Conservation (phyloP, 2,113 vertebrate genomes). For the Orcinus orca region DNA sequence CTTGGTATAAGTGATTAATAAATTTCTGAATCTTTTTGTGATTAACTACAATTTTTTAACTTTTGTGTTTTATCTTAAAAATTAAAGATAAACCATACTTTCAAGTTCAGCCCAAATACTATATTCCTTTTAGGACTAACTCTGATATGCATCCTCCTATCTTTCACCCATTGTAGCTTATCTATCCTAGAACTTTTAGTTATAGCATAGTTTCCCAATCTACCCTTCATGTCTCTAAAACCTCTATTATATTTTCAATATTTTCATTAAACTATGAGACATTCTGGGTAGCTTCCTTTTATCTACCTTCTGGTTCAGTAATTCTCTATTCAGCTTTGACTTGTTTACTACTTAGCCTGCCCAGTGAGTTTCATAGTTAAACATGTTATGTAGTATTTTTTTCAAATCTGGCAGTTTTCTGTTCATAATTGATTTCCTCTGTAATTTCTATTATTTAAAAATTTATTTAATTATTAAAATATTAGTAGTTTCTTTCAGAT, state of each 20-base stretch:
- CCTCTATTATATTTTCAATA: background rate
- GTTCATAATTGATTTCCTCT: background rate
- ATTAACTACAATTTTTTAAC: background rate
- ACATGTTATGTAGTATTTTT: background rate
- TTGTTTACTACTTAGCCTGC: background rate
- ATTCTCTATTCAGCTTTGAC: background rate
- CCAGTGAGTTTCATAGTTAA: background rate
- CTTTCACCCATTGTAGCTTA: background rate
- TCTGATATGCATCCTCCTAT: background rate
- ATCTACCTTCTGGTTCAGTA: background rate
- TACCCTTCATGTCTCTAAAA: background rate
- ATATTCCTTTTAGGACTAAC: background rate
- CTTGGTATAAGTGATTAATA: background rate
- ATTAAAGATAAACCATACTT: background rate
- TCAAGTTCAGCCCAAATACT: background rate
- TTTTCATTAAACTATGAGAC: background rate
- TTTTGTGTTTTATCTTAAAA: background rate
- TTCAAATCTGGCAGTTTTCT: background rate
- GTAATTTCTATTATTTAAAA: background rate
- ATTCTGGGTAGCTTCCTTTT: background rate
- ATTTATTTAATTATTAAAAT: background rate
- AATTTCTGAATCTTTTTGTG: background rate
- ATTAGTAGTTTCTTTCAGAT: background rate
- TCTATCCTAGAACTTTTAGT: background rate
- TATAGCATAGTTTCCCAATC: background rate